phyloP scores from a whole-genome alignment of 2,797 vertebrate genomes.

The Onychomys arenicola region DNA sequence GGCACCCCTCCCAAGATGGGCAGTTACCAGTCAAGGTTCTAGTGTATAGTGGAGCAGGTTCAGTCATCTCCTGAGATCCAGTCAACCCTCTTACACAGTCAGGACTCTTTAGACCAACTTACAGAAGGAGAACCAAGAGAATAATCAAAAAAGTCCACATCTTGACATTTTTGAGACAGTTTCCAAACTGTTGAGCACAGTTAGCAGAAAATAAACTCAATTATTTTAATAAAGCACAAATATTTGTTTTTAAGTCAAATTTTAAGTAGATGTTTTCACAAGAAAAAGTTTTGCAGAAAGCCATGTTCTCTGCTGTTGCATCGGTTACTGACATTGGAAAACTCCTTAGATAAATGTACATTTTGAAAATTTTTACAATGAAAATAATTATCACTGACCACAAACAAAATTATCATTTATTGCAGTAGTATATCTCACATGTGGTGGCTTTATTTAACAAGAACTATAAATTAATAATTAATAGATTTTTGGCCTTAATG shows the following conservation, averaged over 20 bases:
- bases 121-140: background rate
- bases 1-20: too few species aligned
- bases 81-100: background rate
- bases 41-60: background rate
- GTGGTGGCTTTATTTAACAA: background rate
- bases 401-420: background rate
- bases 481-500: too few species aligned
- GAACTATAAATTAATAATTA: background rate
- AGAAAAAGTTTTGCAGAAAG: background rate
- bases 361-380: background rate
- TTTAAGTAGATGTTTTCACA: background rate
- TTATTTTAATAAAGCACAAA: background rate
- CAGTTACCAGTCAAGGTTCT: accelerated
- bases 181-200: background rate
- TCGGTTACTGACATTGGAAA: background rate
- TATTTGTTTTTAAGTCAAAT: background rate
- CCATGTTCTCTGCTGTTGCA: accelerated
- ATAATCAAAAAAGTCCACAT: background rate
- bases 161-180: background rate
- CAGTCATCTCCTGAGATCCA: background rate
- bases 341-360: background rate
- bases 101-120: background rate
- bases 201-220: background rate
- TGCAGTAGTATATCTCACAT: background rate
- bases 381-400: background rate